These are phyloP conservation scores for Corythornis vintsioides DNA, from an alignment of 2,113 vertebrate genomes.

Conservation along the genomic window DNA sequence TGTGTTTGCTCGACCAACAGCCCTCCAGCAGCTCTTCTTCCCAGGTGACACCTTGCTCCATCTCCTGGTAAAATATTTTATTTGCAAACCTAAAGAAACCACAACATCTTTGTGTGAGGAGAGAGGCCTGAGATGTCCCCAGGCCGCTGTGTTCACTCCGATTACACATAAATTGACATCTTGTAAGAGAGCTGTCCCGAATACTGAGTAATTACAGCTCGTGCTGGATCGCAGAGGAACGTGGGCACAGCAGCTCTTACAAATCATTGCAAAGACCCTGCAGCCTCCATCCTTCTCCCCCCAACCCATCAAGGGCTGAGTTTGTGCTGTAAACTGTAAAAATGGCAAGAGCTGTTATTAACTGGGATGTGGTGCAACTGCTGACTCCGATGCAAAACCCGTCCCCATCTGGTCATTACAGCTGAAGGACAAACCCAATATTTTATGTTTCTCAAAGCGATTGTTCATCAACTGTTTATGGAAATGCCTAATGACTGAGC, in stretches of 20 bases:
- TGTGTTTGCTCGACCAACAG: fast-evolving
- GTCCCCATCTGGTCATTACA: constrained; percentile 36
- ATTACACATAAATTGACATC: constrained; percentile 7
- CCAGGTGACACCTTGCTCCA: not conserved
- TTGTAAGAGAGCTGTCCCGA: constrained; percentile 5
- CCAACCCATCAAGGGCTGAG: not conserved
- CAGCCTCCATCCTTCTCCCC: not conserved
- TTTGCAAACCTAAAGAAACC: not conserved
- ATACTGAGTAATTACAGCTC: constrained; percentile 20
- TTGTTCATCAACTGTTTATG: constrained; percentile 53
- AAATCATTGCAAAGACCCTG: constrained; percentile 22
- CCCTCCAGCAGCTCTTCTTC: not conserved
- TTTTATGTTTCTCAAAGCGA: constrained; percentile 54
- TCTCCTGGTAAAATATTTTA: not conserved
- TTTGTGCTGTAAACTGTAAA: constrained; percentile 52
- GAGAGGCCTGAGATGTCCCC: not conserved
- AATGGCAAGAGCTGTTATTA: constrained; percentile 26
- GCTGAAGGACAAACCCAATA: constrained; percentile 35
- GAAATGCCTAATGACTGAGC: not conserved
- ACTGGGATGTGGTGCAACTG: not conserved
- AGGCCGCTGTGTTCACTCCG: fast-evolving
- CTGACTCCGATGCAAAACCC: not conserved
- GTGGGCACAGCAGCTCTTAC: not conserved
- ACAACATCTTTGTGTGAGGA: not conserved
- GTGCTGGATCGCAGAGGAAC: not conserved